Evolutionary conservation across 2,888 invertebrate species (phyloP), one percentile per base, ranked within the genome.

Genomic region (Plusia festucae): DNA sequence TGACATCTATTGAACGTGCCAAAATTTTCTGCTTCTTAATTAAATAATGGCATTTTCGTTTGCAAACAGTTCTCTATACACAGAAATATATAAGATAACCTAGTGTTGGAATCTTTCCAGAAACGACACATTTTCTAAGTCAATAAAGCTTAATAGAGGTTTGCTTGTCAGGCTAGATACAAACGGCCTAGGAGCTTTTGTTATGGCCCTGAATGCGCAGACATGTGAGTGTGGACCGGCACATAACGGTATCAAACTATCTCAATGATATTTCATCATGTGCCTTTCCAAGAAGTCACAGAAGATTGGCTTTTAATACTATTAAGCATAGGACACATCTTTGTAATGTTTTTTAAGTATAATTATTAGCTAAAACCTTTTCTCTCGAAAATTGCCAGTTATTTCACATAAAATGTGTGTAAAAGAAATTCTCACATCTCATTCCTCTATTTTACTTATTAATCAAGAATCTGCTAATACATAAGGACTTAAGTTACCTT

Each of bases 51-150:
- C 56, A 49, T 60, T 62, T 70, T 30, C 53, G 58, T 70, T 65
- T 59, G 24, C 27, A 32, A 32, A 52, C 8, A 27, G 55, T 20
- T 18, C 40, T 66, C 62, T 57, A 60, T 67, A 61, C 71, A 60
- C 60, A 55, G 49, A 63, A 60, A 70, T 55, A 62, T 67, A 75
- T 58, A 62, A 57, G 67, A 68, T 71, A 71, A 61, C 59, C 63
- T 61, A 27, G 55, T 15, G 49, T 76, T 76, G 75, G 77, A 76
- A 64, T 76, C 59, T 60, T 59, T 76, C 73, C 77, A 76, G 63
- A 63, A 54, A 60, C 49, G 58, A 49, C 53, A 71, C 76, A 76
- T 65, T 67, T 74, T 64, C 76, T 71, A 64, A 64, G 73, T 65
- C 76, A 61, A 68, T 75, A 72, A 76, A 68, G 60, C 67, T 56